Percentiles rank a stretch among this genome's conserved stretches.
Conservation (phyloP, 1,140 invertebrate species). For the Akabosia matsudoensis region DNA sequence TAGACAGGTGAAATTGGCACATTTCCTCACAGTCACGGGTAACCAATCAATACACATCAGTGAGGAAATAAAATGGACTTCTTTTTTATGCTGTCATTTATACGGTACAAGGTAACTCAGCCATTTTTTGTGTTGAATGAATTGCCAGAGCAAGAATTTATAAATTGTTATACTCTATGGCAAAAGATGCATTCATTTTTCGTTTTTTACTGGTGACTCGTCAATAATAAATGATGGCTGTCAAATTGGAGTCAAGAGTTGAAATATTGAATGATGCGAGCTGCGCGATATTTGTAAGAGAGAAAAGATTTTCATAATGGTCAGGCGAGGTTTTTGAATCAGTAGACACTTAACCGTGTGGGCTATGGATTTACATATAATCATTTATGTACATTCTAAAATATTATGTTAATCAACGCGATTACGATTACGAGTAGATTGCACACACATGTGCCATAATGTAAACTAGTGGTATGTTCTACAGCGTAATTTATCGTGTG, state of each 20-base stretch:
- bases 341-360: no score
- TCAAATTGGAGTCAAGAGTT: constrained; percentile 11
- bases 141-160: neutral
- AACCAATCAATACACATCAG: neutral
- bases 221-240: constrained; percentile 13
- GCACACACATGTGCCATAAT: no score
- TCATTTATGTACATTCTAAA: neutral
- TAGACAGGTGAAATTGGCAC: neutral
- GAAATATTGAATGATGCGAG: no score
- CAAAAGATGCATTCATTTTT: neutral
- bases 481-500: constrained; percentile 1
- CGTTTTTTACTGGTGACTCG: neutral
- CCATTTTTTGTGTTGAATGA: neutral
- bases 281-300: no score
- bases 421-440: neutral
- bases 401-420: neutral
- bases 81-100: neutral
- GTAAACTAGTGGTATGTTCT: no score
- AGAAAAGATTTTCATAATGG: no score
- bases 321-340: no score
- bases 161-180: neutral
- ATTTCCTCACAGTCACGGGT: neutral
- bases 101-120: no score
- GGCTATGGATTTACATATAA: no score
- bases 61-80: neutral